Evolutionary conservation across 2,888 invertebrate species (phyloP).

Genomic region (Amiota communis): DNA sequence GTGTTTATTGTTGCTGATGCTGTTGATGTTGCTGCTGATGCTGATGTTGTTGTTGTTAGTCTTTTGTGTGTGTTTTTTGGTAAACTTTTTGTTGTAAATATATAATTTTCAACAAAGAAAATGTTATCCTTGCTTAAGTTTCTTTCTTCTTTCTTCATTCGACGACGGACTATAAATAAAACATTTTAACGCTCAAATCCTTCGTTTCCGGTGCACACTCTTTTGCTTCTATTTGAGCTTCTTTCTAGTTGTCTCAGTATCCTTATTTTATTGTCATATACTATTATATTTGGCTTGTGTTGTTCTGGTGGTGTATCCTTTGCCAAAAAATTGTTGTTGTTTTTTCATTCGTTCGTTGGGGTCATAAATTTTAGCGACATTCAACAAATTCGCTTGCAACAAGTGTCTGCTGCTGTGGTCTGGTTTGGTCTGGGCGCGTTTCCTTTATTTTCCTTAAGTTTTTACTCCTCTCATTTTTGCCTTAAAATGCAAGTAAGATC

Average conservation of each 20-base stretch:
- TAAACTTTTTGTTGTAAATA: slow-evolving; percentile 6
- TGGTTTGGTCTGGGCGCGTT: neutral
- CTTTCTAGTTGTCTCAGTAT: slow-evolving; percentile 16
- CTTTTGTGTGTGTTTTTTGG: neutral
- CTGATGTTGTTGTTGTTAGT: neutral
- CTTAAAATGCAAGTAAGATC: slow-evolving; percentile 34
- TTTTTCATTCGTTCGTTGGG: slow-evolving; percentile 40
- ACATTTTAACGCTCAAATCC: slow-evolving; percentile 19
- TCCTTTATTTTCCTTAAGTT: neutral
- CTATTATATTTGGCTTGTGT: slow-evolving; percentile 31
- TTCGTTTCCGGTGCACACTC: neutral
- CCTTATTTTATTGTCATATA: slow-evolving; percentile 26
- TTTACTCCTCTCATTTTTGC: slow-evolving; percentile 37
- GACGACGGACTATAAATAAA: slow-evolving; percentile 32
- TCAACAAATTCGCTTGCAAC: slow-evolving; percentile 72
- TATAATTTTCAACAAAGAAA: neutral
- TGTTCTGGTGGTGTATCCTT: slow-evolving; percentile 34
- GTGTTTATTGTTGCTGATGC: neutral
- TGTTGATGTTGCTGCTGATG: neutral
- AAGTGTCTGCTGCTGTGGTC: too few species aligned
- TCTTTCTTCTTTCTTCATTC: slow-evolving; percentile 51
- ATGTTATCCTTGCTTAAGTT: slow-evolving; percentile 33
- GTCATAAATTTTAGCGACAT: slow-evolving; percentile 72
- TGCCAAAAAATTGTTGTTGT: slow-evolving; percentile 36
- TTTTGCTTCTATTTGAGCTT: slow-evolving; percentile 38